These are phyloP conservation scores for Coptotermes formosanus DNA, from an alignment of 1,140 invertebrate genomes.

Conservation along the genomic window DNA sequence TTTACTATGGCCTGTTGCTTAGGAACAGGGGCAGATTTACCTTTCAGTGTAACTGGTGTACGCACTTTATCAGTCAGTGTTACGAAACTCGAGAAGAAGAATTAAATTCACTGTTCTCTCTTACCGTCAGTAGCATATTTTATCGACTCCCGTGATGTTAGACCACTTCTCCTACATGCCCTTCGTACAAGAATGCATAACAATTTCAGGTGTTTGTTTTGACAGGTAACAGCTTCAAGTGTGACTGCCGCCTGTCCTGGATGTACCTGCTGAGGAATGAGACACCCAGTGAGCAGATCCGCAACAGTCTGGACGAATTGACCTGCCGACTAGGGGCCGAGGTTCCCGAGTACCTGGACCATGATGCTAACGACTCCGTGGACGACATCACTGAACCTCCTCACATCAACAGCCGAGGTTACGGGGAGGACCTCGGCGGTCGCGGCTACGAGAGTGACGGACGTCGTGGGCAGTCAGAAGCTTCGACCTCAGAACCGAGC, in stretches of 20 bases:
- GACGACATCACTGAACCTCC: neutral
- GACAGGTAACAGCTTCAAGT: conserved; percentile 73
- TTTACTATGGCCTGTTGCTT: no score
- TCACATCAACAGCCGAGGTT: neutral
- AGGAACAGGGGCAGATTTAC: no score
- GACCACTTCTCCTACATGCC: no score
- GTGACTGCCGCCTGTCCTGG: conserved; percentile 76
- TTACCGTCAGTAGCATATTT: no score
- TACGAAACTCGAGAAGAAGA: no score
- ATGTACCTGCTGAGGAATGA: conserved; percentile 70
- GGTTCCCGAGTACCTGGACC: conserved; percentile 34
- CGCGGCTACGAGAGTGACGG: neutral
- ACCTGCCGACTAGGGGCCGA: conserved; percentile 58
- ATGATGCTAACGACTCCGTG: neutral
- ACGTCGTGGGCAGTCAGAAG: conserved; percentile 34
- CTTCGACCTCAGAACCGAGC: conserved; percentile 39
- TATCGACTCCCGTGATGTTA: no score
- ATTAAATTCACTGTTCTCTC: no score
- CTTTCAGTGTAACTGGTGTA: no score
- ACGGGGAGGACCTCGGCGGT: no score
- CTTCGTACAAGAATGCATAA: neutral
- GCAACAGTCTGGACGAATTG: conserved; percentile 62
- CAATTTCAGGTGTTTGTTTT: conserved; percentile 42
- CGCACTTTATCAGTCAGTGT: no score
- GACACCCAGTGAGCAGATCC: conserved; percentile 65